Evolutionary conservation across 2,113 vertebrate species (phyloP).

Genomic region (Ranitomeya variabilis): DNA sequence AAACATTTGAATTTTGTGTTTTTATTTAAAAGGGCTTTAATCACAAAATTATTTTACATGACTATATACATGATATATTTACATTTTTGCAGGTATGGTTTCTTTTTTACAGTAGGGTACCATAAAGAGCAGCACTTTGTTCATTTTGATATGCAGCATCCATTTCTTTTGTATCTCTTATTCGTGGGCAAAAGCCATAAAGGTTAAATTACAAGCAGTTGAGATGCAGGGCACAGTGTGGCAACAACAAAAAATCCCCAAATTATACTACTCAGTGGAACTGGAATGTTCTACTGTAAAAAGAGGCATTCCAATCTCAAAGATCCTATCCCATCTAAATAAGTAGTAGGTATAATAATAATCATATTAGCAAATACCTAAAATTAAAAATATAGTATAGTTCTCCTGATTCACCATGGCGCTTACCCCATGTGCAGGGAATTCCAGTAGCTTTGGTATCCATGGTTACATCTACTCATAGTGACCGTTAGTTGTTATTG

Average conservation of each 20-base stretch:
- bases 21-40: slow-evolving; percentile 76
- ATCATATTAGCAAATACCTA: no score
- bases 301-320: no score
- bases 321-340: no score
- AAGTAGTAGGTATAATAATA: no score
- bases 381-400: no score
- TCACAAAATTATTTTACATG: slow-evolving; percentile 72
- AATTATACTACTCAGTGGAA: not conserved
- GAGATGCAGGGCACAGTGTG: slow-evolving; percentile 36
- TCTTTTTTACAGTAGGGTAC: slow-evolving; percentile 77
- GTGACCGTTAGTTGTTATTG: no score
- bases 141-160: slow-evolving; percentile 73
- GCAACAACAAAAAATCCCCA: not conserved
- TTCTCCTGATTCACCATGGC: no score
- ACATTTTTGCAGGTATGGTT: slow-evolving; percentile 69
- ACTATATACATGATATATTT: slow-evolving; percentile 75
- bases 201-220: not conserved
- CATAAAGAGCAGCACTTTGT: slow-evolving; percentile 77
- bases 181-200: not conserved
- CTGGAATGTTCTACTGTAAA: slow-evolving; percentile 22
- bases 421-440: no score
- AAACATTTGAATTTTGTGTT: slow-evolving; percentile 51
- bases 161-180: not conserved
- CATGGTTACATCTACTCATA: no score
- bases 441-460: no score